Evolutionary conservation across 2,888 invertebrate genomes (phyloP).

Genomic region (Dasypogon diadema): DNA sequence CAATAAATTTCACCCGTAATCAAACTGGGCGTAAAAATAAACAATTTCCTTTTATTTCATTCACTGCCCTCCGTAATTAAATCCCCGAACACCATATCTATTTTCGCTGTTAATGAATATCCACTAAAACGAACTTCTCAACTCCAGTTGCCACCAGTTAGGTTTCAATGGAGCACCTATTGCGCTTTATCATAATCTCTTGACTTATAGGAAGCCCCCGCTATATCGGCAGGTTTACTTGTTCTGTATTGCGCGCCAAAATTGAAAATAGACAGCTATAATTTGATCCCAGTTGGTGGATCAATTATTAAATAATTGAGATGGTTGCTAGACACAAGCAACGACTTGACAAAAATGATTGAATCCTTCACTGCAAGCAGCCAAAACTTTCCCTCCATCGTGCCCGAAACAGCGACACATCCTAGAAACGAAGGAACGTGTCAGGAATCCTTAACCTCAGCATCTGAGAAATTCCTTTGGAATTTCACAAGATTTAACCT

Average conservation of each 20-base stretch:
- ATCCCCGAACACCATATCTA: not conserved
- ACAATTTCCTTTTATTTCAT: not conserved
- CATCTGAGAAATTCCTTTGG: not conserved
- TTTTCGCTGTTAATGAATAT: not conserved
- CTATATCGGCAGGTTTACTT: too few species aligned
- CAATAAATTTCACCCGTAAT: not conserved
- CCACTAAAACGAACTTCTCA: not conserved
- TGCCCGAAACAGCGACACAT: not conserved
- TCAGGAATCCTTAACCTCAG: not conserved
- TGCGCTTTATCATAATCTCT: not conserved
- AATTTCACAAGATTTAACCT: not conserved
- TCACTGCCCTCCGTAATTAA: not conserved
- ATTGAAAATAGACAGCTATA: too few species aligned
- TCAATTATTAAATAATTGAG: too few species aligned
- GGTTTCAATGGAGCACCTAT: not conserved
- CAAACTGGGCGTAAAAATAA: not conserved
- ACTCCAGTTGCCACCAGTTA: not conserved
- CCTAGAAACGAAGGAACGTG: not conserved
- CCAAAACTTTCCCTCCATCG: not conserved
- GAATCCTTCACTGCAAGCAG: too few species aligned
- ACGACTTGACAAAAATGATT: too few species aligned
- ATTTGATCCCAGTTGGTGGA: too few species aligned
- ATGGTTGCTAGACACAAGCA: too few species aligned
- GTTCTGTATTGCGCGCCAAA: too few species aligned
- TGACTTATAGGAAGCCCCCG: not conserved